Evolutionary conservation across 2,113 vertebrate species (phyloP).

Genomic region (Chrysochloris asiatica): DNA sequence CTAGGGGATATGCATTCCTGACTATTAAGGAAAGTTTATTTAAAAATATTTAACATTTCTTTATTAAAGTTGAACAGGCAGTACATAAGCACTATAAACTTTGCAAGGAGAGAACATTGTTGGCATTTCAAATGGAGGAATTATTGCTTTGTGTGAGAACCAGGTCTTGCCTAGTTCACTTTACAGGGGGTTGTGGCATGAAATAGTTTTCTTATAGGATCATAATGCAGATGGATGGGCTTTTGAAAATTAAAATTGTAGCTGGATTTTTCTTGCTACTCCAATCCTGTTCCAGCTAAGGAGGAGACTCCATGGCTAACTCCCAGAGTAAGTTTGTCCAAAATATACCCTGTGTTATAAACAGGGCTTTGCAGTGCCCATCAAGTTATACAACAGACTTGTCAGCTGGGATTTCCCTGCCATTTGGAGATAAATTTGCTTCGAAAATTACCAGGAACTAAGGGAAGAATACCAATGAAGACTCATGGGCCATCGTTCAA

Average conservation of each 20-base stretch:
- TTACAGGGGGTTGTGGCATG: slow-evolving; percentile 69
- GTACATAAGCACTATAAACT: slow-evolving; percentile 86
- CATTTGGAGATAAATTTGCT: neutral
- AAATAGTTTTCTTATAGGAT: slow-evolving; percentile 74
- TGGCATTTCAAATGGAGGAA: slow-evolving; percentile 80
- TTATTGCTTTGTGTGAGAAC: slow-evolving; percentile 80
- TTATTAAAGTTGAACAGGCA: slow-evolving; percentile 84
- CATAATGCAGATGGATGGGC: slow-evolving; percentile 56
- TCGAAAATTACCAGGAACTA: neutral
- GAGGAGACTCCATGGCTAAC: neutral
- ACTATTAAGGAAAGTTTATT: slow-evolving; percentile 84
- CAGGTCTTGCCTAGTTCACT: slow-evolving; percentile 73
- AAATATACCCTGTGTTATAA: neutral
- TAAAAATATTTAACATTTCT: slow-evolving; percentile 85
- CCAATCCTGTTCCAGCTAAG: neutral
- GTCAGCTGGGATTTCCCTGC: neutral
- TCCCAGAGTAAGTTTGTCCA: neutral
- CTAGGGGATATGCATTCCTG: slow-evolving; percentile 77
- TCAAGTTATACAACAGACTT: neutral
- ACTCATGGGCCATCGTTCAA: neutral
- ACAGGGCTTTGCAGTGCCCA: neutral
- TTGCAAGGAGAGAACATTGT: slow-evolving; percentile 82
- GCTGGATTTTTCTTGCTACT: slow-evolving; percentile 19
- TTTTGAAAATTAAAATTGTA: slow-evolving; percentile 60
- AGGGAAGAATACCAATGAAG: neutral